Conservation (phyloP, 2,888 invertebrate genomes). For the Lycaena phlaeas region DNA sequence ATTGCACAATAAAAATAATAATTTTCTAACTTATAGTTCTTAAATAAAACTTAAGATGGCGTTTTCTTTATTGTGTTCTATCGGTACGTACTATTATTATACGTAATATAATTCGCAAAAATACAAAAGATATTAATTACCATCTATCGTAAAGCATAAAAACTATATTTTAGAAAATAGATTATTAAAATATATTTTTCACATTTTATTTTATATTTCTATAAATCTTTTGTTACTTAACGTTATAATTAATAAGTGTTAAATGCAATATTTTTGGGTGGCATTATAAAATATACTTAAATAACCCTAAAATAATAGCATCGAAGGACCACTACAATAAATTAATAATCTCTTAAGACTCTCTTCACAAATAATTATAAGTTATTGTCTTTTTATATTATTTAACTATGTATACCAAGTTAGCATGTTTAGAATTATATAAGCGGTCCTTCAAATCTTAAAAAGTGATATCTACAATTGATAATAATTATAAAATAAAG, state of each 20-base stretch:
- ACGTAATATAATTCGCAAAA: no score
- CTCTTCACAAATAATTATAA: no score
- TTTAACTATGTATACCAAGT: no score
- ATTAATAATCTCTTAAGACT: no score
- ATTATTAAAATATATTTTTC: no score
- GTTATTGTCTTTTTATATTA: no score
- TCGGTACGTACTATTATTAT: no score
- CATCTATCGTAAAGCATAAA: background rate
- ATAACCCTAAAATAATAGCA: constrained; percentile 10
- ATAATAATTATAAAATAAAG: constrained; percentile 8
- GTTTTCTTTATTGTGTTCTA: no score
- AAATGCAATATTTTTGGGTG: constrained; percentile 69
- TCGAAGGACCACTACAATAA: constrained; percentile 15
- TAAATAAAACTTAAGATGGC: background rate
- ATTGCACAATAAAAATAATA: background rate
- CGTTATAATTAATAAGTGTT: constrained; percentile 37
- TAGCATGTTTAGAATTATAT: background rate
- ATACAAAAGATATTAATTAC: background rate
- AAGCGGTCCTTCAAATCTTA: constrained; percentile 12
- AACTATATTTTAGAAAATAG: background rate
- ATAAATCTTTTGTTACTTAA: constrained; percentile 40
- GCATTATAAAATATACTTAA: constrained; percentile 29
- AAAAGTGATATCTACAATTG: constrained; percentile 7
- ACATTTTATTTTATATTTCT: constrained; percentile 33
- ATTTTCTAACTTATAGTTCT: background rate